These are phyloP conservation scores for Grallaria varia DNA, from an alignment of 2,113 vertebrate species.

Conservation along the genomic window DNA sequence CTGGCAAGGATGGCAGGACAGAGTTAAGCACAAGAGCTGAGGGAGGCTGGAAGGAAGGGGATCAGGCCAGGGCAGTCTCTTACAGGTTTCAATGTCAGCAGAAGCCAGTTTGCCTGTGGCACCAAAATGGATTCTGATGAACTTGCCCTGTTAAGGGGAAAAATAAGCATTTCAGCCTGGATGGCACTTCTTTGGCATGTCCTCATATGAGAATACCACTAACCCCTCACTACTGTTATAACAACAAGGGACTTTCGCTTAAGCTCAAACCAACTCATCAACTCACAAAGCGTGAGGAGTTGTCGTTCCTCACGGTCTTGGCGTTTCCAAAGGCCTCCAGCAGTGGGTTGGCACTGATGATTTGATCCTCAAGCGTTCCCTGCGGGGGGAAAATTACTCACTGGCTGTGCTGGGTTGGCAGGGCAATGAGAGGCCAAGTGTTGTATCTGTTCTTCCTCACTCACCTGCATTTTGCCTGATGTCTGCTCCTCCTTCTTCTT, in stretches of 20 bases:
- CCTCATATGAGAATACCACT: no score
- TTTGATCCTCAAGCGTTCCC: slow-evolving; percentile 69
- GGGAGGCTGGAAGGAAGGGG: neutral
- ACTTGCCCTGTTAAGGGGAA: slow-evolving; percentile 81
- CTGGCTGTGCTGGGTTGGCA: neutral
- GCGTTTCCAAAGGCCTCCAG: slow-evolving; percentile 79
- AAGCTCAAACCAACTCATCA: no score
- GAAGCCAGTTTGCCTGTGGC: slow-evolving; percentile 92
- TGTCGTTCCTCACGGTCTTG: slow-evolving; percentile 81
- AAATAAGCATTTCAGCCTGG: neutral
- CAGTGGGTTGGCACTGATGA: slow-evolving; percentile 71
- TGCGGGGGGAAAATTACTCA: neutral
- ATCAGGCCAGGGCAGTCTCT: slow-evolving; percentile 17
- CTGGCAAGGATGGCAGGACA: neutral
- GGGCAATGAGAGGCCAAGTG: fast-evolving
- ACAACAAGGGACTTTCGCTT: no score
- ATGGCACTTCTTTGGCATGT: no score
- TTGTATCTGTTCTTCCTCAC: neutral
- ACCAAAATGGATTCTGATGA: slow-evolving; percentile 92
- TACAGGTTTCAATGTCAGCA: slow-evolving; percentile 96
- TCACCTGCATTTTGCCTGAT: slow-evolving; percentile 67
- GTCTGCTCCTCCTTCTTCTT: slow-evolving; percentile 65
- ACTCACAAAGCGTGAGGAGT: slow-evolving; percentile 76
- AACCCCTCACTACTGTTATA: no score
- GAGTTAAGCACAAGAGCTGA: neutral